Conservation (phyloP, 1,140 invertebrate genomes). For the Anoplophora glabripennis region DNA sequence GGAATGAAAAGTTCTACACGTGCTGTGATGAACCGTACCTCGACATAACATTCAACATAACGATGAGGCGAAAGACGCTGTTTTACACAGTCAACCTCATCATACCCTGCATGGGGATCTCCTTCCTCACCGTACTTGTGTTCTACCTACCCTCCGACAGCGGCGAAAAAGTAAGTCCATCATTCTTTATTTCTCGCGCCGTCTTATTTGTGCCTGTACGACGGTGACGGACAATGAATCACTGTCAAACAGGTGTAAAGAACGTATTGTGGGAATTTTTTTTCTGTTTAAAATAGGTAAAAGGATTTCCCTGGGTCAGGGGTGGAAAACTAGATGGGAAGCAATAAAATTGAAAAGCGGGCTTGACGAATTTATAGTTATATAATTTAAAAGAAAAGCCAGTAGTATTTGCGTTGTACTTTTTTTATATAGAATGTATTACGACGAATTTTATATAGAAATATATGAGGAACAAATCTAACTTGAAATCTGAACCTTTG, state of each 20-base stretch:
- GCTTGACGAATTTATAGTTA: too few relatives aligned
- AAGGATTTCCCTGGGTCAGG: neutral
- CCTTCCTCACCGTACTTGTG: conserved; percentile 96
- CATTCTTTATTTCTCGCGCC: neutral
- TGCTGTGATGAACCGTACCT: conserved; percentile 95
- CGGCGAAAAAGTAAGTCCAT: conserved; percentile 88
- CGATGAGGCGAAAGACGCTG: conserved; percentile 92
- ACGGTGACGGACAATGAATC: neutral
- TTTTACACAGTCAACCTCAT: conserved; percentile 98
- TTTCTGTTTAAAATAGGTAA: neutral
- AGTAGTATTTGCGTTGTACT: too few relatives aligned
- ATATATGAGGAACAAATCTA: too few relatives aligned
- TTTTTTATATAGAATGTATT: too few relatives aligned
- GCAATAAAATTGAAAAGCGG: too few relatives aligned
- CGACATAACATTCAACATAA: conserved; percentile 99
- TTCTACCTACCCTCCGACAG: conserved; percentile 99
- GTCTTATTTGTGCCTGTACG: neutral
- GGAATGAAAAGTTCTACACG: conserved; percentile 93
- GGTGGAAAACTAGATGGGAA: neutral
- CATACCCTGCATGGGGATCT: conserved; percentile 96
- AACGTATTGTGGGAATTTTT: neutral
- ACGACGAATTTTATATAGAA: too few relatives aligned
- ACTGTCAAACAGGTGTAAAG: neutral
- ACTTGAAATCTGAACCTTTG: too few relatives aligned
- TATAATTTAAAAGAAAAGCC: too few relatives aligned